A percentile compares a stretch with the other conserved stretches of the same genome.
These are phyloP conservation scores for Lithophane leautieri DNA, from an alignment of 2,888 invertebrate species.

Conservation along the genomic window DNA sequence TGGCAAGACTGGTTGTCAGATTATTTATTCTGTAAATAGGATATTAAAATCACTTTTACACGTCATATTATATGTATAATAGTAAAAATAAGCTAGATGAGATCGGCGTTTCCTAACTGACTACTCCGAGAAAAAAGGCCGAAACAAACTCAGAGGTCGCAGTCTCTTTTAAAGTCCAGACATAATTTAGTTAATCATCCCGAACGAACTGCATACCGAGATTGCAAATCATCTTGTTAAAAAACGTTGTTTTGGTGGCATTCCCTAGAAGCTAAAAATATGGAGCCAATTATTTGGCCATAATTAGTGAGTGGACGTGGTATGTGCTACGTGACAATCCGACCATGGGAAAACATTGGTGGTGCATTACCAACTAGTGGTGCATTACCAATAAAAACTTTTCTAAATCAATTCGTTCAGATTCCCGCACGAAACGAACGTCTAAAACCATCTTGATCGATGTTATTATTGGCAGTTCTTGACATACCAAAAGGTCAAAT, in stretches of 20 bases:
- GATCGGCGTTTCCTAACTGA: too few species aligned
- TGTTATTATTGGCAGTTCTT: constrained; percentile 21
- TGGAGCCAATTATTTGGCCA: background rate
- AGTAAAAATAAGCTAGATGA: too few species aligned
- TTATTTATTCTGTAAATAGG: too few species aligned
- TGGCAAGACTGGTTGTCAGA: too few species aligned
- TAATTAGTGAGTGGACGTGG: background rate
- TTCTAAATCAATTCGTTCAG: background rate
- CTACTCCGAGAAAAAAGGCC: too few species aligned
- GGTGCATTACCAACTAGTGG: background rate
- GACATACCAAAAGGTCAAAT: constrained; percentile 32
- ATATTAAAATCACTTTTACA: too few species aligned
- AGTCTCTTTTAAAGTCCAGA: too few species aligned
- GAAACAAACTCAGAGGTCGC: too few species aligned
- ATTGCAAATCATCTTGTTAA: background rate
- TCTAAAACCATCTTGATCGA: constrained; percentile 20
- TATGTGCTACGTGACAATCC: background rate
- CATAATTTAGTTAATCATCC: background rate
- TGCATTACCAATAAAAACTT: background rate
- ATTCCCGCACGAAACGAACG: background rate
- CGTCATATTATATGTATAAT: too few species aligned
- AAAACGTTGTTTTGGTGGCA: too few species aligned
- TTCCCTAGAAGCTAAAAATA: too few species aligned
- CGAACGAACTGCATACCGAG: background rate
- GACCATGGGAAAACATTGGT: background rate